phyloP scores from a whole-genome alignment of 2,113 vertebrate genomes.

The Pollachius pollachius region DNA sequence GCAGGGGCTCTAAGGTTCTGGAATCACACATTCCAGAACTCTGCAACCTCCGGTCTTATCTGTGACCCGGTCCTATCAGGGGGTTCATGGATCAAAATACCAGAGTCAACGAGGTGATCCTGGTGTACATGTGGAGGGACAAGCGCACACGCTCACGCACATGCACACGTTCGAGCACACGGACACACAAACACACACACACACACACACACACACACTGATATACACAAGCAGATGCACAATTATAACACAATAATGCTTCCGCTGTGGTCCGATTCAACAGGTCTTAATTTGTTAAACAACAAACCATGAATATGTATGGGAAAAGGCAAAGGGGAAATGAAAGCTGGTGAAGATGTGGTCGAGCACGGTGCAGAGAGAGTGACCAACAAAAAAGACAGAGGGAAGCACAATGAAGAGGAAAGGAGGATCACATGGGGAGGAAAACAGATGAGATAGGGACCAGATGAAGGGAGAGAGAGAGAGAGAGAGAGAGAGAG shows the following conservation, averaged over 20 bases:
- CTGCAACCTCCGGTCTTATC: constrained; percentile 11
- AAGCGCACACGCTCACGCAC: not conserved
- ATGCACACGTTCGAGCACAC: not conserved
- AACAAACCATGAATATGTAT: too few species aligned
- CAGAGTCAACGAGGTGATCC: not conserved
- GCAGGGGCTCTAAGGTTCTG: constrained; percentile 10
- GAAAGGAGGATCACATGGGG: not conserved
- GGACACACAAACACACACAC: not conserved
- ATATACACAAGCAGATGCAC: not conserved
- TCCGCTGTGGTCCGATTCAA: too few species aligned
- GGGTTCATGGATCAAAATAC: not conserved
- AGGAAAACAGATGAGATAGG: not conserved
- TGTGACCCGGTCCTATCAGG: constrained; percentile 10
- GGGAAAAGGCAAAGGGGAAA: not conserved
- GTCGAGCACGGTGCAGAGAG: not conserved
- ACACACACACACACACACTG: not conserved
- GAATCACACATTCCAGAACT: constrained; percentile 6
- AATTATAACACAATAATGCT: too few species aligned
- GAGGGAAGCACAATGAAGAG: not conserved
- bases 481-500: not conserved
- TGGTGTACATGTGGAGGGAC: not conserved
- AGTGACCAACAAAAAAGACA: not conserved
- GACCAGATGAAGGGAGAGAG: too few species aligned
- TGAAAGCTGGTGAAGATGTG: not conserved
- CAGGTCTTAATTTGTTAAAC: too few species aligned